These are phyloP conservation scores for Zenarchopterus dispar DNA, from an alignment of 2,797 vertebrate species.

Conservation along the genomic window DNA sequence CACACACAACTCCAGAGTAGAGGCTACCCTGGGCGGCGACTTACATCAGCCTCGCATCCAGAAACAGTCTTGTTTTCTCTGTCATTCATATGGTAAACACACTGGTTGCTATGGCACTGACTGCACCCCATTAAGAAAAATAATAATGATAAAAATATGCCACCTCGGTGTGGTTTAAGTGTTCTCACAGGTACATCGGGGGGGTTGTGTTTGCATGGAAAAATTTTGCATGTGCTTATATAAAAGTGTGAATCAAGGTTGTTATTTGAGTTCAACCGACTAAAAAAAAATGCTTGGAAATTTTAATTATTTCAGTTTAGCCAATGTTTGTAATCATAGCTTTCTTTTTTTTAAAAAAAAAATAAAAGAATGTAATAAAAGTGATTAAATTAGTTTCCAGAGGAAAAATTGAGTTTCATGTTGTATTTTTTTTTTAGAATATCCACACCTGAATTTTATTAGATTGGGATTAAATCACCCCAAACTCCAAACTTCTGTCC, in stretches of 20 bases:
- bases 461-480: neutral
- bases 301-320: too few species aligned
- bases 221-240: neutral
- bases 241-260: neutral
- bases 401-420: neutral
- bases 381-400: too few species aligned
- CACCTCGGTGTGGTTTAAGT: conserved; percentile 20
- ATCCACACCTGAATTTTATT: conserved; percentile 17
- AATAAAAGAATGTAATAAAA: too few species aligned
- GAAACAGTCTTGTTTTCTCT: conserved; percentile 29
- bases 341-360: too few species aligned
- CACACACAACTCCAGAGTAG: conserved; percentile 3
- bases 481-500: too few species aligned
- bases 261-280: too few species aligned
- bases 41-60: conserved; percentile 19
- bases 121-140: conserved; percentile 27
- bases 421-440: conserved; percentile 4
- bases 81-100: conserved; percentile 53
- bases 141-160: conserved; percentile 6
- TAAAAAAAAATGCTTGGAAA: too few species aligned
- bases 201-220: too few species aligned
- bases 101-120: conserved; percentile 57
- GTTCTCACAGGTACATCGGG: conserved; percentile 15
- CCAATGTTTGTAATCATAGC: too few species aligned
- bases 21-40: too few species aligned